phyloP scores from a whole-genome alignment of 1,140 invertebrate species.

The Bombus breviceps region DNA sequence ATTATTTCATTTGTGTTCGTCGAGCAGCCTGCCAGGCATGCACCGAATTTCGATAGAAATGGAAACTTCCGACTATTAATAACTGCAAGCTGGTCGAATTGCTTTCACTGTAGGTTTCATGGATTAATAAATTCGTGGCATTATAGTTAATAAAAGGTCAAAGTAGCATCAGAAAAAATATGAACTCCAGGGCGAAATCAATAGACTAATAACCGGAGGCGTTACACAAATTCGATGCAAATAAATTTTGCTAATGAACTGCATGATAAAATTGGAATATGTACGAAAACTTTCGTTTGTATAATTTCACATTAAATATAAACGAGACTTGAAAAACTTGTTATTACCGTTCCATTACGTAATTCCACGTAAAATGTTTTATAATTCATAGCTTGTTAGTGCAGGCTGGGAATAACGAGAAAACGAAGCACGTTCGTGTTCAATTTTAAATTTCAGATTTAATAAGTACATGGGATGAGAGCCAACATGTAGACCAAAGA shows the following conservation, averaged over 20 bases:
- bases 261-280: no score
- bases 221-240: not conserved
- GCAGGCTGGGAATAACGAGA: not conserved
- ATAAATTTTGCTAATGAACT: not conserved
- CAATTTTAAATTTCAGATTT: conserved; percentile 20
- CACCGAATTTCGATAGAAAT: not conserved
- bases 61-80: no score
- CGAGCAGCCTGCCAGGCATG: not conserved
- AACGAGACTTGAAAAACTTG: not conserved
- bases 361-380: not conserved
- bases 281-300: not conserved
- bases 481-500: conserved; percentile 20
- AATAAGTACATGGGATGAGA: not conserved
- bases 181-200: not conserved
- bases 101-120: no score
- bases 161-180: not conserved
- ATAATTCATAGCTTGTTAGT: not conserved
- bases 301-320: not conserved
- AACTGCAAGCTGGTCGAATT: no score
- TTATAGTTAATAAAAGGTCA: no score
- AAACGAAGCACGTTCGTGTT: not conserved
- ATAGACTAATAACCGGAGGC: not conserved
- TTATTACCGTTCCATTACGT: not conserved
- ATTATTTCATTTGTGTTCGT: conserved; percentile 2
- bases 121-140: no score